Conservation (phyloP, 2,888 invertebrate genomes). For the Morpho deidamia region DNA sequence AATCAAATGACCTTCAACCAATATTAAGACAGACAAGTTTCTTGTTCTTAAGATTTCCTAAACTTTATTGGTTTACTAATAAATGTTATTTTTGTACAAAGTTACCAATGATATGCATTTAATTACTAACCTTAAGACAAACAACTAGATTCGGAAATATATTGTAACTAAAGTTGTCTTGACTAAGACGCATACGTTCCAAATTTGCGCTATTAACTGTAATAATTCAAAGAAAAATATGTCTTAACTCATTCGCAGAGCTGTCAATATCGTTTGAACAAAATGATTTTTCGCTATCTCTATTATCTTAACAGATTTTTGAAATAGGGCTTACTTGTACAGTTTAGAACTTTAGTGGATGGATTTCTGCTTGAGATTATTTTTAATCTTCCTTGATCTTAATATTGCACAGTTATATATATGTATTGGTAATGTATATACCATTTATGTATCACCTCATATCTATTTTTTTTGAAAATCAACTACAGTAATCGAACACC, state of each 20-base stretch:
- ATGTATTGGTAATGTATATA: too few species aligned
- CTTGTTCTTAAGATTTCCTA: not conserved
- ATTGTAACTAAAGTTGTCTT: too few species aligned
- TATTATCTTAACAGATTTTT: conserved; percentile 12
- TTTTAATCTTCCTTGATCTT: conserved; percentile 4
- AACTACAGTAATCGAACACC: too few species aligned
- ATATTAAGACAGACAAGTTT: not conserved
- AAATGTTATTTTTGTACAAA: not conserved
- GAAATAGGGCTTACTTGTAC: conserved; percentile 8
- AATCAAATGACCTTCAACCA: not conserved
- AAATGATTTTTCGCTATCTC: not conserved
- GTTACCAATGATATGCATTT: not conserved
- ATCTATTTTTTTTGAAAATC: too few species aligned
- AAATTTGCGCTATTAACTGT: too few species aligned
- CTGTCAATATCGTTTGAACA: not conserved
- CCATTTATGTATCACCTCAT: too few species aligned
- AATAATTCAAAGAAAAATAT: not conserved
- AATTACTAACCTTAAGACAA: too few species aligned
- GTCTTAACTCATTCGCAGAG: not conserved
- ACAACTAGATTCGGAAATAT: too few species aligned
- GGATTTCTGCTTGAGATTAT: not conserved
- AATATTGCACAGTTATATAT: not conserved
- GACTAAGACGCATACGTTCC: too few species aligned
- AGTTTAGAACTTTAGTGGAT: not conserved
- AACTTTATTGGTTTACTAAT: not conserved